A percentile compares a stretch with the other conserved stretches of the same genome.
phyloP scores from a whole-genome alignment of 1,140 invertebrate genomes.

The Halyomorpha halys region DNA sequence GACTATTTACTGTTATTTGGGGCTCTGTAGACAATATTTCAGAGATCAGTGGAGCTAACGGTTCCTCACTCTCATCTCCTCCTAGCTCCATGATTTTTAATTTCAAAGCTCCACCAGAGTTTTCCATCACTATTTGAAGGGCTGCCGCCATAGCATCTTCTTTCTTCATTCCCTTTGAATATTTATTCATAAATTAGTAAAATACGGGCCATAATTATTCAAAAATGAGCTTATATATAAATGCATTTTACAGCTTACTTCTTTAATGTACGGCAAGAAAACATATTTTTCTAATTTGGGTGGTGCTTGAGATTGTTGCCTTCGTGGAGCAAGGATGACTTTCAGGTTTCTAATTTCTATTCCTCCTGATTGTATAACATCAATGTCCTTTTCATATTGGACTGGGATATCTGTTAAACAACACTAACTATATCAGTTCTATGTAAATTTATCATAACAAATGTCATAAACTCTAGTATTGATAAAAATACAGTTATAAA shows the following conservation, averaged over 20 bases:
- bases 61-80: conserved; percentile 45
- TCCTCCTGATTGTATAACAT: conserved; percentile 70
- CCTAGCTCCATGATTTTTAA: conserved; percentile 66
- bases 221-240: too few relatives aligned
- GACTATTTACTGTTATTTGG: conserved; percentile 42
- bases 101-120: conserved; percentile 55
- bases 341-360: conserved; percentile 85
- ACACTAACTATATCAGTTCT: background rate
- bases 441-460: too few relatives aligned
- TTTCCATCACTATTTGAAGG: conserved; percentile 70
- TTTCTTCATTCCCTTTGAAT: too few relatives aligned
- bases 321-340: conserved; percentile 73
- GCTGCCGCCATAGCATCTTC: conserved; percentile 34
- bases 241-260: conserved; percentile 39
- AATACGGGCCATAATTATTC: background rate
- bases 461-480: too few relatives aligned
- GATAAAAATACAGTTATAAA: too few relatives aligned
- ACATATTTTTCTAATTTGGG: conserved; percentile 73
- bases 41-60: conserved; percentile 46
- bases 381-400: conserved; percentile 60
- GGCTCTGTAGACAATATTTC: conserved; percentile 55
- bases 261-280: conserved; percentile 67
- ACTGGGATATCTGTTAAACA: conserved; percentile 44
- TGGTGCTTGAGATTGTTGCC: conserved; percentile 57
- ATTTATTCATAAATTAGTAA: background rate